phyloP scores from a whole-genome alignment of 2,113 vertebrate species.

The Vulpes lagopus region DNA sequence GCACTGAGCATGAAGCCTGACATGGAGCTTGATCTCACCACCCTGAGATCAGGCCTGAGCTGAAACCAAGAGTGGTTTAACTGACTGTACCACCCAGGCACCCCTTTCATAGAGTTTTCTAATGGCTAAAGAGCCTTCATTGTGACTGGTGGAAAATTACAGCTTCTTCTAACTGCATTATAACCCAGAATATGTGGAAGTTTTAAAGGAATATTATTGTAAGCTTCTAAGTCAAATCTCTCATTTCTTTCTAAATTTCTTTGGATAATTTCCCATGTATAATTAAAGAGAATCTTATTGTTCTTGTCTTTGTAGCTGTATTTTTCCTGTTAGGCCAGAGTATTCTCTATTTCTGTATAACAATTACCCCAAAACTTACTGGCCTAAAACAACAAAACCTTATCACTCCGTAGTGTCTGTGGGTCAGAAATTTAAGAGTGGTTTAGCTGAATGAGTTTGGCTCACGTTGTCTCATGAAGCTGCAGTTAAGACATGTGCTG shows the following conservation, averaged over 20 bases:
- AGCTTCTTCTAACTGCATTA: conserved; percentile 41
- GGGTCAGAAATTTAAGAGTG: not conserved
- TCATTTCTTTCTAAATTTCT: conserved; percentile 55
- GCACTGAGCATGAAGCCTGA: too few relatives aligned
- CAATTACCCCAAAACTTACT: not conserved
- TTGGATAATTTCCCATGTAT: not conserved
- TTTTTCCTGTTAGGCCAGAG: conserved; percentile 1
- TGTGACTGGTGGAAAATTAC: not conserved
- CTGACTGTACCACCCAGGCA: too few relatives aligned
- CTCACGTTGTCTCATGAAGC: not conserved
- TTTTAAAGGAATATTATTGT: conserved; percentile 33
- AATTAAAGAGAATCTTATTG: conserved; percentile 25
- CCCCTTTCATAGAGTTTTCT: not conserved
- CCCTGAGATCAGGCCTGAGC: too few relatives aligned
- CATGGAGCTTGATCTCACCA: too few relatives aligned
- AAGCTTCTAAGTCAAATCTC: conserved; percentile 40
- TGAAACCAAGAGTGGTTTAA: too few relatives aligned
- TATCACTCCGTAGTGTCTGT: not conserved
- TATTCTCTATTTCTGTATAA: not conserved
- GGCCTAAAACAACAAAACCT: not conserved
- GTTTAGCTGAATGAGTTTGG: not conserved
- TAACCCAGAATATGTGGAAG: conserved; percentile 12
- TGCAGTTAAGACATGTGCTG: not conserved
- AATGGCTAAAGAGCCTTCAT: not conserved
- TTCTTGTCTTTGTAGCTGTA: conserved; percentile 8